Conservation (phyloP, 2,797 vertebrate genomes). For the Lagothrix lagotricha region DNA sequence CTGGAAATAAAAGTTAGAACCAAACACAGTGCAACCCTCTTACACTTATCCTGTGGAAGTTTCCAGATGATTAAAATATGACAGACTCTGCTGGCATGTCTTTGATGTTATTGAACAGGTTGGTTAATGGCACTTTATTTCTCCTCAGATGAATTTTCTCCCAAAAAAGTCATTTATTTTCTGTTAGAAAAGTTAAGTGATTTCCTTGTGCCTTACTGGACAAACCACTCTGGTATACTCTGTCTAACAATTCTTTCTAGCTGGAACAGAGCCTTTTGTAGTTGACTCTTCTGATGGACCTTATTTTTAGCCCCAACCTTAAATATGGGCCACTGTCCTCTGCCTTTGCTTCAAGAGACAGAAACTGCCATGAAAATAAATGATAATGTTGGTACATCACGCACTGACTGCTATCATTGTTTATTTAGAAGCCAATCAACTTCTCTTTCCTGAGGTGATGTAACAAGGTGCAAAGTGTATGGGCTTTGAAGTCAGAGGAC, state of each 20-base stretch:
- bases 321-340: constrained; percentile 8
- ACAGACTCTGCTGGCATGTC: neutral
- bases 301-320: neutral
- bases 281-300: neutral
- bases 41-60: neutral
- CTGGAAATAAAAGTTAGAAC: neutral
- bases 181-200: constrained; percentile 9
- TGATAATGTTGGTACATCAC: neutral
- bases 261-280: neutral
- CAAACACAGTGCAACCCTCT: neutral
- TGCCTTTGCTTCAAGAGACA: constrained; percentile 12
- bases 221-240: neutral
- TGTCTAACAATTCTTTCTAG: constrained; percentile 15
- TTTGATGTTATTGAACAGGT: neutral
- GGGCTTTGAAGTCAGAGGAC: neutral
- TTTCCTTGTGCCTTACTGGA: neutral
- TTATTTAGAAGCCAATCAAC: constrained; percentile 46
- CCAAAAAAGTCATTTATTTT: neutral
- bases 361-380: constrained; percentile 8
- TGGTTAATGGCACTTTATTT: constrained; percentile 41
- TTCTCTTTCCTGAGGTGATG: neutral
- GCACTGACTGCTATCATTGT: neutral
- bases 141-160: neutral
- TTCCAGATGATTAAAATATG: neutral
- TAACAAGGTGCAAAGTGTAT: neutral